Evolutionary conservation across 1,140 invertebrate genomes (phyloP), one percentile per base, ranked within the genome.

Genomic region (Dinothrombium tinctorium): DNA sequence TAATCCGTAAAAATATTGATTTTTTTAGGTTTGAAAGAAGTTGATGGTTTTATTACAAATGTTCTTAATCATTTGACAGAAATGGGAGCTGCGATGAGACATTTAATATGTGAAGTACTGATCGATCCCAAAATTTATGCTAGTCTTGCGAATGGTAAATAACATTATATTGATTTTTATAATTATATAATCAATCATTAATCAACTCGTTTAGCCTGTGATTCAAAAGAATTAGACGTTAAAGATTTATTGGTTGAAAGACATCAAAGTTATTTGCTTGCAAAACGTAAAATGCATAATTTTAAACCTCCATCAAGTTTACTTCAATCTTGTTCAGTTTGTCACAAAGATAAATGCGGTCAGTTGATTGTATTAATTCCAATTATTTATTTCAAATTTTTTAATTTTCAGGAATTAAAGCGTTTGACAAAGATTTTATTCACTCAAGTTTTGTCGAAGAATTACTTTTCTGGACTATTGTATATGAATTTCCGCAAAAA

Each of bases 381-480:
- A n/a, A n/a, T n/a, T n/a, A n/a, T n/a, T n/a, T n/a, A n/a, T n/a
- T n/a, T n/a, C n/a, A n/a, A n/a, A n/a, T n/a, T n/a, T n/a, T n/a
- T n/a, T n/a, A n/a, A n/a, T n/a, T n/a, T n/a, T n/a, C n/a, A n/a
- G n/a, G n/a, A n/a, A n/a, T n/a, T 12, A 35, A 17, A 15, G 19
- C 33, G 42, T 39, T 48, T 41, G 42, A 41, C 14, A 12, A 17
- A 14, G 33, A 37, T 8, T 32, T 49, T n/a, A 32, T 72, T 19
- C 84, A 94, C 60, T 72, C 68, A 35, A 89, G 78, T 0, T 74
- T 95, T 49, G 64, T 95, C 15, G 86, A 94, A 58, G 87, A 95
- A 63, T 68, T 95, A 40, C 78, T 95, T 47, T 95, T 95, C 62
- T 95, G 89, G 87, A 90, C 82, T 15, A 82, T 94, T 20, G 82